Base-by-base conservation (phyloP, 2,888 invertebrate species). In the Sminthurinus aureus region DNA sequence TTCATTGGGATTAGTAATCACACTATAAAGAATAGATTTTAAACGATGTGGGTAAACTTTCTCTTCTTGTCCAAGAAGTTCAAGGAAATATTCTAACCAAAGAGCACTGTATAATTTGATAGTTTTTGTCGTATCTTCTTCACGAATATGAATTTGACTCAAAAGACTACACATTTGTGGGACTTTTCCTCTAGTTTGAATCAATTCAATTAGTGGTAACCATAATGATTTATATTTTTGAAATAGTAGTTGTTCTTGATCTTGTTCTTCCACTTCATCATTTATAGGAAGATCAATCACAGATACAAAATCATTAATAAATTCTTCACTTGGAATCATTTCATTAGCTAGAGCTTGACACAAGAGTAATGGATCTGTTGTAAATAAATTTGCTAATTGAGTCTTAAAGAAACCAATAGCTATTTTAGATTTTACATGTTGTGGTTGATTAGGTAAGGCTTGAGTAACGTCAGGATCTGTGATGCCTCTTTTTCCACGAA, bases 11-110 rank as follows among this genome's bases (percentile, higher is more conserved):
- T 52, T 71, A 26, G 83, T 84, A 18, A 86, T 78, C 0, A 85
- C 79, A 18, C 20, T 58, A 11, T 24, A 38, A 6, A 83, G 38
- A 6, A 87, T 64, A 50, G 83, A 82, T n/a, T 85, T 84, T 13
- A 81, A 38, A 6, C 74, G 24, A 26, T 26, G 20, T 0, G 85
- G 64, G 71, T 84, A 81, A 11, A 71, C 79, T 71, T 83, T 86
- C 26, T 85, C 86, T 4, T 84, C 83, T n/a, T 51, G 20, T 64
- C 85, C 84, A 18, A 86, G 52, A 8, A 71, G 66, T 69, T 85
- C 84, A 26, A 86, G 80, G 11, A 87, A n/a, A n/a, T 81, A 81
- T 11, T 86, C 85, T 18, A 87, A 74, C 87, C 87, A 87, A 50
- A 83, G 71, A 0, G 86, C 83, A 18, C 69, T 69, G 38, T 50